Conservation (phyloP, 2,888 invertebrate species). For the Eupithecia vulgata region DNA sequence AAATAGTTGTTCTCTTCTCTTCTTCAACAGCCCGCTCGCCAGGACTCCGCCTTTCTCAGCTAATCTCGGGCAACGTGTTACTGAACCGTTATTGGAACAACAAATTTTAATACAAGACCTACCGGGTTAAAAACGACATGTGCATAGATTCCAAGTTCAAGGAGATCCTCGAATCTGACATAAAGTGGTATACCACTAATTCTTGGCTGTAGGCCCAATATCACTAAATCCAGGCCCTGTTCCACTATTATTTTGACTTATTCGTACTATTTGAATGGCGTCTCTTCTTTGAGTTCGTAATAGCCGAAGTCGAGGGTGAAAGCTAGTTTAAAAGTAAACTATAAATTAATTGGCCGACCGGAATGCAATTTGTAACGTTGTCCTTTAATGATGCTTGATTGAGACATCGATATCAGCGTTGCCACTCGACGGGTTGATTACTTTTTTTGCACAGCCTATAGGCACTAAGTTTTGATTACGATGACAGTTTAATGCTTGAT, state of each 20-base stretch:
- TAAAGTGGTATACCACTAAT: background rate
- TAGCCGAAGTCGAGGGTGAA: background rate
- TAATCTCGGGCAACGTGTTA: too few species aligned
- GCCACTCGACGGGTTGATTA: constrained; percentile 36
- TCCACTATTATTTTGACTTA: too few species aligned
- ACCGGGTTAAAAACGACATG: too few species aligned
- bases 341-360: constrained; percentile 59
- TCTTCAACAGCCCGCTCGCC: too few species aligned
- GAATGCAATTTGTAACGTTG: constrained; percentile 58
- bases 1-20: too few species aligned
- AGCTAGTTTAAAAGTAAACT: constrained; percentile 50
- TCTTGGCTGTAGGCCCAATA: background rate
- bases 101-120: too few species aligned
- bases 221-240: background rate
- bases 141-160: background rate
- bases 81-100: too few species aligned
- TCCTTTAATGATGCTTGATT: constrained; percentile 59
- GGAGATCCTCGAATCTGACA: background rate
- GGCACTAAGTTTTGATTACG: constrained; percentile 25
- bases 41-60: too few species aligned
- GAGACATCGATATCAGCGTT: constrained; percentile 50
- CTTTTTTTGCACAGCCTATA: constrained; percentile 36
- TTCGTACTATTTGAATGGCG: background rate
- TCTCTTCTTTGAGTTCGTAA: background rate
- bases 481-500: constrained; percentile 24